Evolutionary conservation across 92 coral and sea anemone species (phyloP).

Genomic region (Phymanthus crucifer): DNA sequence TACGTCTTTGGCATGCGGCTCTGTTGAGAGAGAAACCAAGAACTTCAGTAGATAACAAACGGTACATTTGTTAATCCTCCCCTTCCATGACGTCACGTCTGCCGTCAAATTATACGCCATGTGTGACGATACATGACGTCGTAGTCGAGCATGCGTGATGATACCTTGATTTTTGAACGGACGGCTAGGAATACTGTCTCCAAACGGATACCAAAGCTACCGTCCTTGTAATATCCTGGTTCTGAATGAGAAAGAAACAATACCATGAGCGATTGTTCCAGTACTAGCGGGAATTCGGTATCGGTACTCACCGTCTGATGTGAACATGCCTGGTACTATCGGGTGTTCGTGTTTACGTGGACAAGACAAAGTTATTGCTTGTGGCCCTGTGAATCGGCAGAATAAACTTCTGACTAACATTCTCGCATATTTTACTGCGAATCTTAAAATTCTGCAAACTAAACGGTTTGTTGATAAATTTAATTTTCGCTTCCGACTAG

Average conservation of each 20-base stretch:
- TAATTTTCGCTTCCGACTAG: too few species aligned
- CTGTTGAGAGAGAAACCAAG: slow-evolving; percentile 19
- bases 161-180: slow-evolving; percentile 68
- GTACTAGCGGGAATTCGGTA: background rate
- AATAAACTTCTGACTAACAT: background rate
- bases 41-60: background rate
- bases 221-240: slow-evolving; percentile 75
- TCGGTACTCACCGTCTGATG: slow-evolving; percentile 73
- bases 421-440: background rate
- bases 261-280: background rate
- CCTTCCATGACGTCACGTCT: slow-evolving; percentile 2
- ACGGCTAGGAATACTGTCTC: slow-evolving; percentile 74
- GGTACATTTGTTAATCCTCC: background rate
- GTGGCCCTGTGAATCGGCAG: slow-evolving; percentile 64
- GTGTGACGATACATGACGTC: background rate
- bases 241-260: slow-evolving; percentile 26
- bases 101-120: too few species aligned
- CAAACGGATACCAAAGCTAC: slow-evolving; percentile 65
- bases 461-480: too few species aligned
- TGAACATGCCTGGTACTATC: slow-evolving; percentile 83
- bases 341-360: slow-evolving; percentile 72
- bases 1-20: slow-evolving; percentile 27
- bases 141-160: background rate
- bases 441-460: too few species aligned
- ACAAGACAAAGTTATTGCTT: slow-evolving; percentile 63